phyloP scores from a whole-genome alignment of 2,797 vertebrate genomes.

The Coregonus ussuriensis region DNA sequence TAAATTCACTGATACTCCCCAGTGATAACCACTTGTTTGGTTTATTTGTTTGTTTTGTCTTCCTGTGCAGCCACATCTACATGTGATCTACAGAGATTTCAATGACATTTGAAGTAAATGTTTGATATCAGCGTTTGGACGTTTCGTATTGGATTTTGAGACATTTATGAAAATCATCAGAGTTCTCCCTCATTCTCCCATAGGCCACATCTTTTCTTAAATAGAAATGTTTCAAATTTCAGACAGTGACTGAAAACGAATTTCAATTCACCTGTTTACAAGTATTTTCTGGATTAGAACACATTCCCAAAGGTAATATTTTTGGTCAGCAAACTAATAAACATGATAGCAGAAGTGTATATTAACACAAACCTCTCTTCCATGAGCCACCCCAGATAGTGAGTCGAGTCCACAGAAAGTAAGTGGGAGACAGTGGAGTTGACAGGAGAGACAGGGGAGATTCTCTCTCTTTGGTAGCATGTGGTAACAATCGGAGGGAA shows the following conservation, averaged over 20 bases:
- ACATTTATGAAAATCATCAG: neutral
- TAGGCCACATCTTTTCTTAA: neutral
- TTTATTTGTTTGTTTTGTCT: slow-evolving; percentile 24
- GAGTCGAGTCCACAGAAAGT: slow-evolving; percentile 23
- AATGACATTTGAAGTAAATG: neutral
- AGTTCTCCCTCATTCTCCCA: neutral
- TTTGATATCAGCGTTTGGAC: neutral
- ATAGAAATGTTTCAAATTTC: neutral
- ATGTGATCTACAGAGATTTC: neutral
- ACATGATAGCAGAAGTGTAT: neutral
- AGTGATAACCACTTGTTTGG: slow-evolving; percentile 53
- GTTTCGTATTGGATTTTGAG: neutral
- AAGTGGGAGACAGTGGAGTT: slow-evolving; percentile 70
- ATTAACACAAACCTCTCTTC: neutral
- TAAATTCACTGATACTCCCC: slow-evolving; percentile 63
- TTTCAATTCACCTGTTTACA: too few species aligned
- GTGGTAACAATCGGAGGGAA: slow-evolving; percentile 82
- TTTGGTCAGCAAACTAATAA: neutral
- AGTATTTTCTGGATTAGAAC: neutral
- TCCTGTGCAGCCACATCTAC: slow-evolving; percentile 18
- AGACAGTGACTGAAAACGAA: neutral
- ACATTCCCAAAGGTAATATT: neutral
- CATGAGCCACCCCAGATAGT: slow-evolving; percentile 26
- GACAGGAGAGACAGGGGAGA: slow-evolving; percentile 73
- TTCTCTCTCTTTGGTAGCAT: slow-evolving; percentile 72